Conservation (phyloP, 1,140 invertebrate species). For the Formica selysi region DNA sequence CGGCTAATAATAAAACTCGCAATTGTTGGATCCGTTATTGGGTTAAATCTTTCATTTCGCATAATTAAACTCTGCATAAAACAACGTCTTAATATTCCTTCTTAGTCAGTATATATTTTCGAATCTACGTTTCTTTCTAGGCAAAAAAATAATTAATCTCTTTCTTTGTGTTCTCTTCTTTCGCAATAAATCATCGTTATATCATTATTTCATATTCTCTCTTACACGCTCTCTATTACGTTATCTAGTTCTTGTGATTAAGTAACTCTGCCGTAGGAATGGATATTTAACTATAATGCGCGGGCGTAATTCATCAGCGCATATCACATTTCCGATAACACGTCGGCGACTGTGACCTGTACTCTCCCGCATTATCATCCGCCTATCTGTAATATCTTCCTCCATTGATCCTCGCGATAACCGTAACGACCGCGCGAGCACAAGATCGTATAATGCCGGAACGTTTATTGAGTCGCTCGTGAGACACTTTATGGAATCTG, state of each 20-base stretch:
- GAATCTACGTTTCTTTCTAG: no score
- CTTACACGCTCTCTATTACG: no score
- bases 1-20: not conserved
- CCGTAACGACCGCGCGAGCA: conserved; percentile 25
- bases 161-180: no score
- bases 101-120: not conserved
- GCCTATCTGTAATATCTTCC: not conserved
- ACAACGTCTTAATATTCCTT: not conserved
- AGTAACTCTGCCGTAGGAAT: no score
- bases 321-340: conserved; percentile 2
- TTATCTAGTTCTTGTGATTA: no score
- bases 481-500: conserved; percentile 59
- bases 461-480: conserved; percentile 55
- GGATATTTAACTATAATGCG: not conserved
- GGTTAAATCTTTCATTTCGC: conserved; percentile 3
- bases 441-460: conserved; percentile 46
- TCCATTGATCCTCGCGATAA: conserved; percentile 33
- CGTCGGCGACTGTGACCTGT: not conserved
- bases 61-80: conserved; percentile 13
- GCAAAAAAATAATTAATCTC: no score
- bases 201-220: no score
- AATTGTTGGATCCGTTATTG: not conserved
- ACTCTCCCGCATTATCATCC: not conserved
- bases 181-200: no score
- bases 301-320: conserved; percentile 6